These are phyloP conservation scores for Antheraea pernyi DNA, from an alignment of 1,140 invertebrate genomes.

Conservation along the genomic window DNA sequence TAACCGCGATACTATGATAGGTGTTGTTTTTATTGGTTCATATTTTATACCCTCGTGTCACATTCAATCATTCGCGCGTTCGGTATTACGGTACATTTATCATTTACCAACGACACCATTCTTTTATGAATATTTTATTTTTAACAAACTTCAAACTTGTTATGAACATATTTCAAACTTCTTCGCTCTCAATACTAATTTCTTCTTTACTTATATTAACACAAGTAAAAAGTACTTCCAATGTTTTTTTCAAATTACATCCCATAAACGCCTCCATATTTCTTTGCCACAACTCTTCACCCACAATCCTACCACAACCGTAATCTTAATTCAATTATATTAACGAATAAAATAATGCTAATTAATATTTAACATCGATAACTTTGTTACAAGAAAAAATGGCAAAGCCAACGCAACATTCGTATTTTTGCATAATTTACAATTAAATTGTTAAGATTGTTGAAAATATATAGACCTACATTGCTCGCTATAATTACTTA, in stretches of 20 bases:
- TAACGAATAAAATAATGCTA: neutral
- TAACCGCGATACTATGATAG: neutral
- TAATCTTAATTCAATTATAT: neutral
- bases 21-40: neutral
- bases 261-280: no score
- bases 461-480: neutral
- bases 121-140: neutral
- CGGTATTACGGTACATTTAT: neutral
- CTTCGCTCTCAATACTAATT: neutral
- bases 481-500: conserved; percentile 4
- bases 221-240: neutral
- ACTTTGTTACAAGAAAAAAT: neutral
- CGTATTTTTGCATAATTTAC: neutral
- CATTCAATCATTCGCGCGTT: conserved; percentile 7
- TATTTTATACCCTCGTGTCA: conserved; percentile 7
- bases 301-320: neutral
- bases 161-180: neutral
- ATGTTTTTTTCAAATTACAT: no score
- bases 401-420: neutral
- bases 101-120: neutral
- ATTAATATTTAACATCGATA: neutral
- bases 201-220: neutral
- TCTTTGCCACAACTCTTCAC: neutral
- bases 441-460: neutral
- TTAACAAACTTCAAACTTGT: neutral